Base-by-base conservation (phyloP, 2,797 vertebrate species). In the Sciurus carolinensis region DNA sequence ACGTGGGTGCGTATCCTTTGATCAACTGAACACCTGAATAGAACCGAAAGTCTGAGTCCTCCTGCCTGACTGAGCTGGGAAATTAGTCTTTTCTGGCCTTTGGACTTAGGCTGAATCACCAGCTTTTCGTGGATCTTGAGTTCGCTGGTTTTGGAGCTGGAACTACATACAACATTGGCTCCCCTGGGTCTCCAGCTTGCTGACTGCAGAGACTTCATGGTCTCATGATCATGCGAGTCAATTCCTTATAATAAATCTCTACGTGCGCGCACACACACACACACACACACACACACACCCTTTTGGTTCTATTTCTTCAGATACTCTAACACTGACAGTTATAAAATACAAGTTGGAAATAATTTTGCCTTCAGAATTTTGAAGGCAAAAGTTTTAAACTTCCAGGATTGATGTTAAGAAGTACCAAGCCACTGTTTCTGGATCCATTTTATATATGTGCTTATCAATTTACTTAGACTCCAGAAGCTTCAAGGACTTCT, bases 381-480 rank as follows among this genome's bases (percentile, higher is more conserved):
- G 50, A 91, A 54, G n/a, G 24, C 1, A 79, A 17, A 69, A 5
- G 50, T 93, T 83, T 18, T 75, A 71, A 64, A 75, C 73, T 90
- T 83, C 10, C 54, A 75, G 57, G n/a, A 62, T 28, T 90, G 36
- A 7, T 64, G 13, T 10, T 80, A 18, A 71, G 44, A 87, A 90
- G 54, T 77, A 3, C 71, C 81, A 93, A 90, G 33, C 24, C 57
- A 66, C 30, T 91, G 66, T 89, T 69, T 95, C 64, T 90, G n/a
- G 5, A 22, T 50, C 42, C 72, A 17, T 62, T 80, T 66, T 26
- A 33, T 1, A 14, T 26, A 91, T 75, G 94, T 79, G 4, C 26
- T 87, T 81, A 67, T 62, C 64, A 76, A 64, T 84, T 90, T 91
- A 69, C 14, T 94, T 94, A 57, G 33, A 57, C 54, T 93, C 7